Evolutionary conservation across 2,113 vertebrate genomes (phyloP).

Genomic region (Condylura cristata): DNA sequence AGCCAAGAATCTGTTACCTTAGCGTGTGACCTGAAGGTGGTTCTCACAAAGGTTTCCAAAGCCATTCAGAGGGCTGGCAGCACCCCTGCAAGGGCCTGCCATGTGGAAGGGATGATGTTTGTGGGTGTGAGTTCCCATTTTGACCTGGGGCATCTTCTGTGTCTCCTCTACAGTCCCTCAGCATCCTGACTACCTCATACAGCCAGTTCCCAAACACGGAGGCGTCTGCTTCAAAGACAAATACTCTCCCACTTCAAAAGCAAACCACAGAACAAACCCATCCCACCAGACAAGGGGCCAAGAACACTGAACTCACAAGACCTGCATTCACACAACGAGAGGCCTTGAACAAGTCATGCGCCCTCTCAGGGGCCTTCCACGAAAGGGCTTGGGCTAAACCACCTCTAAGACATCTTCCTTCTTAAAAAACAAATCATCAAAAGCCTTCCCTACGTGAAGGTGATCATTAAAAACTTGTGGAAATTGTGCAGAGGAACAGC

Average conservation of each 20-base stretch:
- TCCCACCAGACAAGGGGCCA: background rate
- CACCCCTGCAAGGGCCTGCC: background rate
- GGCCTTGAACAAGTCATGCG: background rate
- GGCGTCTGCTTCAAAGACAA: background rate
- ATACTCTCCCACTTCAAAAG: background rate
- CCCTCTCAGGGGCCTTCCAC: background rate
- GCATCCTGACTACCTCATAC: background rate
- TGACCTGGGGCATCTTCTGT: background rate
- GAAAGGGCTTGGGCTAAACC: background rate
- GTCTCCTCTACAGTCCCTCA: fast-evolving
- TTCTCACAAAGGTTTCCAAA: background rate
- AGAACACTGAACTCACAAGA: background rate
- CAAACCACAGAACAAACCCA: background rate
- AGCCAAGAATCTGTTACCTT: background rate
- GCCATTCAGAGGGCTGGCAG: background rate
- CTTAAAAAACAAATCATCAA: background rate
- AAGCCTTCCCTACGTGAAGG: background rate
- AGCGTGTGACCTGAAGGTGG: background rate
- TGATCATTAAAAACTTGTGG: background rate
- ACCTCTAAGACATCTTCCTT: background rate
- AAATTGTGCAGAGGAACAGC: background rate
- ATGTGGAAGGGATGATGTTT: fast-evolving
- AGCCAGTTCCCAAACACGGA: background rate
- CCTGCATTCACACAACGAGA: background rate
- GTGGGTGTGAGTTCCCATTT: background rate